Evolutionary conservation across 2,888 invertebrate species (phyloP).

Genomic region (Heliconius sara): DNA sequence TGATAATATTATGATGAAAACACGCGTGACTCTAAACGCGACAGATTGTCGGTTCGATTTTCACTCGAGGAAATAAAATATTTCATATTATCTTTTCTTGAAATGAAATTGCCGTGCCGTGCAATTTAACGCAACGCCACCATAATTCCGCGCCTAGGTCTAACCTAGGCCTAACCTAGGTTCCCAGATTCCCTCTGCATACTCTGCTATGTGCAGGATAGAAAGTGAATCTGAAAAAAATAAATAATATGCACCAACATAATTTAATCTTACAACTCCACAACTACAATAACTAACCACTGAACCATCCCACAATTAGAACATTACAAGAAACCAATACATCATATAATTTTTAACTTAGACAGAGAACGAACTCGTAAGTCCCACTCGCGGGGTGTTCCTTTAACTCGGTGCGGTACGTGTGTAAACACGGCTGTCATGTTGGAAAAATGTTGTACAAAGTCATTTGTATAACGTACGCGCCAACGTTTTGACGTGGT

Average conservation of each 20-base stretch:
- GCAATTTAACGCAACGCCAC: no score
- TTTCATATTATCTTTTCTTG: no score
- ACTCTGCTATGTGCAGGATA: no score
- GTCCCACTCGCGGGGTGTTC: constrained; percentile 72
- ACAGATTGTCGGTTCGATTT: no score
- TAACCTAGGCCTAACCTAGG: no score
- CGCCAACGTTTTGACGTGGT: constrained; percentile 29
- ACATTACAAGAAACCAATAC: not conserved
- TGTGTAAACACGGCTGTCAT: constrained; percentile 74
- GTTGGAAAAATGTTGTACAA: constrained; percentile 64
- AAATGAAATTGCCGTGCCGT: no score
- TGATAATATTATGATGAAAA: no score
- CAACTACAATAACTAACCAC: not conserved
- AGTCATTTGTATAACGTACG: constrained; percentile 64
- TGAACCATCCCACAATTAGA: not conserved
- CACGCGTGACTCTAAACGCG: no score
- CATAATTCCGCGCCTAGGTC: no score
- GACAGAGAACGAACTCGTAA: constrained; percentile 53
- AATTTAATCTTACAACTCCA: not conserved
- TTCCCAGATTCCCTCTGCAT: no score
- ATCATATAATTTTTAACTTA: constrained; percentile 47
- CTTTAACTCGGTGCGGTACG: constrained; percentile 64
- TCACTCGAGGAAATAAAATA: no score
- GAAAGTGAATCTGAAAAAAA: no score
- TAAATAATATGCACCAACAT: not conserved